Evolutionary conservation across 2,113 vertebrate species (phyloP).

Genomic region (Cyprinodon tularosa): DNA sequence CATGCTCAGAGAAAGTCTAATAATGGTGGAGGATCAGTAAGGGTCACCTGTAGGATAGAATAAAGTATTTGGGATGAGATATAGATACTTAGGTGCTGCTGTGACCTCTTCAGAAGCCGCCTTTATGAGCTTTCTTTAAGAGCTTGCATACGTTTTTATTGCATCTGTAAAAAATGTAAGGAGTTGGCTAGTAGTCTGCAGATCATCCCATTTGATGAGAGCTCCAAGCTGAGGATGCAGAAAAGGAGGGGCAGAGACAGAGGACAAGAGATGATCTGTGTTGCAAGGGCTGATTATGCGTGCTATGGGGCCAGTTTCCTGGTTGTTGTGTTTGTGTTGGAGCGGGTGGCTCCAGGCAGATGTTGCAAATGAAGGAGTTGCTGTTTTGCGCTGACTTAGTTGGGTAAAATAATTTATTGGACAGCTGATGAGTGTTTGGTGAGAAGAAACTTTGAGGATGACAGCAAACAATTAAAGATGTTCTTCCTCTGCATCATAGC

Average conservation of each 20-base stretch:
- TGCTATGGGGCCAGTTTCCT: conserved; percentile 53
- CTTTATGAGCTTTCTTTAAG: conserved; percentile 30
- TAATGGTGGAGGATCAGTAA: conserved; percentile 15
- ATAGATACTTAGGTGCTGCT: conserved; percentile 14
- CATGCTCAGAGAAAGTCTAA: conserved; percentile 10
- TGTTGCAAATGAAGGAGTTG: conserved; percentile 76
- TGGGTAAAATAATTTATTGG: conserved; percentile 22
- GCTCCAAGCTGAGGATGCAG: conserved; percentile 48
- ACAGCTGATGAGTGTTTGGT: conserved; percentile 51
- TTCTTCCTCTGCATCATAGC: not conserved
- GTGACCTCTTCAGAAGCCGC: conserved; percentile 28
- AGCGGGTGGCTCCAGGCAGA: conserved; percentile 71
- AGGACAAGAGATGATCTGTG: conserved; percentile 71
- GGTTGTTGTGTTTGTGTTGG: conserved; percentile 78
- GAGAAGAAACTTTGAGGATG: conserved; percentile 30
- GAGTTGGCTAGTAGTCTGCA: conserved; percentile 56
- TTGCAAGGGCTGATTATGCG: conserved; percentile 68
- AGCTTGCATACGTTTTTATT: conserved; percentile 46
- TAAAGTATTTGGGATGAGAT: not conserved
- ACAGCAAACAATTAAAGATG: not conserved
- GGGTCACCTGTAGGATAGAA: not conserved
- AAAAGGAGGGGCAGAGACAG: conserved; percentile 34
- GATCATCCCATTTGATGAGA: conserved; percentile 52
- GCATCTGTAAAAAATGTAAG: conserved; percentile 45
- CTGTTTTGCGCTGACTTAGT: conserved; percentile 61